Evolutionary conservation across 2,113 vertebrate species (phyloP).

Genomic region (Sapajus apella): DNA sequence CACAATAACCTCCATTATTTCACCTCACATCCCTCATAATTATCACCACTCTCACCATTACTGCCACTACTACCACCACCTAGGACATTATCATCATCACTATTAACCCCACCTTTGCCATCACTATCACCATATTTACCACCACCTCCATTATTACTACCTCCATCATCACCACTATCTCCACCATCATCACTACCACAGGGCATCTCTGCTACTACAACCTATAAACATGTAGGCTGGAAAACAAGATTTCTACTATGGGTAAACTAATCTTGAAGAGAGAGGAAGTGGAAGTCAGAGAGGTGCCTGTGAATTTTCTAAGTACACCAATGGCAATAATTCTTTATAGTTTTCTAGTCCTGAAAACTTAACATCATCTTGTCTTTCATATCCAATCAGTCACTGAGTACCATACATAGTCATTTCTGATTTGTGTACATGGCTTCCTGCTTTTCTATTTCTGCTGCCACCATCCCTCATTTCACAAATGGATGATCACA

Average conservation of each 20-base stretch:
- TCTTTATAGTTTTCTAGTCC: background rate
- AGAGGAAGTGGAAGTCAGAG: background rate
- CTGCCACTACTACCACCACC: too few species aligned
- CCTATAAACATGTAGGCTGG: background rate
- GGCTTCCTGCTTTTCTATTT: background rate
- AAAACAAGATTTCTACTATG: background rate
- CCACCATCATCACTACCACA: background rate
- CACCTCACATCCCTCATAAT: background rate
- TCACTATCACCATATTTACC: background rate
- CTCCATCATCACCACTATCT: background rate
- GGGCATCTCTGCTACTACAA: too few species aligned
- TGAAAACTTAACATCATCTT: background rate
- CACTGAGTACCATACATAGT: background rate
- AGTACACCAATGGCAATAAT: background rate
- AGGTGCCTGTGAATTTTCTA: background rate
- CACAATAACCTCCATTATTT: too few species aligned
- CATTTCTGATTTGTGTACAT: background rate
- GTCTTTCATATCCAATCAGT: background rate
- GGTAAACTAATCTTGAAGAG: background rate
- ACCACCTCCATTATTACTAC: too few species aligned
- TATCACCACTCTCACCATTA: background rate
- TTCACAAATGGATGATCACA: slow-evolving; percentile 34
- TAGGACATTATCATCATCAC: fast-evolving
- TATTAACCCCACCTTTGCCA: background rate
- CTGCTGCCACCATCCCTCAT: background rate